Base-by-base conservation (phyloP, 2,113 vertebrate genomes). In the Clinocottus analis region DNA sequence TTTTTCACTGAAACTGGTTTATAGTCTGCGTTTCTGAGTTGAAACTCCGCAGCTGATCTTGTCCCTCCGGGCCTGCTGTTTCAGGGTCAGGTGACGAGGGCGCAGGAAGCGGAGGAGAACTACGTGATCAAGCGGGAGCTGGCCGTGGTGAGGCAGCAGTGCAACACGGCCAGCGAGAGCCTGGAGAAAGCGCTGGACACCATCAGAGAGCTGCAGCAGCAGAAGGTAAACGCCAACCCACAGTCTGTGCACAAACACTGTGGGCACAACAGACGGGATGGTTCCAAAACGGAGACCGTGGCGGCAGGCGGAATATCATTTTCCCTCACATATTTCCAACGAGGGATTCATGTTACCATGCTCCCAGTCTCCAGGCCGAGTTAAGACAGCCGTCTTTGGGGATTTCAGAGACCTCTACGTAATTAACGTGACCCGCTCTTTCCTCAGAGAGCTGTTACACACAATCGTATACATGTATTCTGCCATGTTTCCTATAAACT, bases 31-130 rank as follows among this genome's bases (percentile, higher is more conserved):
- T 72, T 31, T 47, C 23, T 23, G 23, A 51, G 51, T 53, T 70
- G 6, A 10, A 56, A 31, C 27, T 63, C 5, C 9, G 7, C 3
- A 25, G 7, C 23, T 31, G 17, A 47, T 25, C 12, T 33, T 55
- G 58, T 87, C 25, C 67, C 19, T 39, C n/a, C 61, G 63, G 63
- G 39, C 72, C 0, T 72, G 3, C 64, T 62, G 11, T 77, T 89
- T 21, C 90, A 98, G 97, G 97, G 97, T 81, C 97, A 99, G 92
- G 97, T 99, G 91, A 99, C 97, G 0, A 93, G 97, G 72, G 97
- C 97, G 0, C 97, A 97, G 89, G 97, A 99, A 83, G 97, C 97
- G 0, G 97, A 99, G 89, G 97, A 99, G 92, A 99, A 99, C 92
- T 98, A 98, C 0, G 94, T 97, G 84, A 97, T 99, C 92, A 98